These are phyloP conservation scores for Xestia rhomboidea DNA, from an alignment of 2,888 invertebrate species.

Conservation along the genomic window DNA sequence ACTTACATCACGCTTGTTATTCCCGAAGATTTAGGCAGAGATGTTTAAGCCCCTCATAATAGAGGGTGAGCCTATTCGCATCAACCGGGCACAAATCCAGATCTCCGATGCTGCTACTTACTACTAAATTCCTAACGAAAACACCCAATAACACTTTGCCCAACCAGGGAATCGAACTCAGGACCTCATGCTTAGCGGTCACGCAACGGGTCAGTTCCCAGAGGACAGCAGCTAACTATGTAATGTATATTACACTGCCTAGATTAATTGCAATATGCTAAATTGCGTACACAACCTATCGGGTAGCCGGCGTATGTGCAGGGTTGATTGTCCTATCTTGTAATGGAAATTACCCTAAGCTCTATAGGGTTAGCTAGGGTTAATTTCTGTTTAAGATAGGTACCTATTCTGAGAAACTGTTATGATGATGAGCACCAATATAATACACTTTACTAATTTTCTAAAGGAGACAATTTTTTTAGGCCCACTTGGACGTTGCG, in stretches of 20 bases:
- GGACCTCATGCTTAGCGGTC: neutral
- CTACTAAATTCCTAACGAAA: neutral
- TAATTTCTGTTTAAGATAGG: constrained; percentile 12
- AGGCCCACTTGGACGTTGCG: no score
- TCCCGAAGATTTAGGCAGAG: neutral
- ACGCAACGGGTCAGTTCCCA: neutral
- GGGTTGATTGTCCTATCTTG: constrained; percentile 40
- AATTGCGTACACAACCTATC: constrained; percentile 29
- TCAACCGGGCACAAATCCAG: neutral
- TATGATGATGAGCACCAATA: no score
- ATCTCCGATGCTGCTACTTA: neutral
- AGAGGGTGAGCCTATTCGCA: neutral
- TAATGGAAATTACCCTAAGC: constrained; percentile 39
- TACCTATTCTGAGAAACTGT: neutral
- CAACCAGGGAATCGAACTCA: neutral
- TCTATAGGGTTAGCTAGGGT: constrained; percentile 22
- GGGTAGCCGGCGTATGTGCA: constrained; percentile 19
- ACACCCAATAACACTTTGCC: neutral
- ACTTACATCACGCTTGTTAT: neutral
- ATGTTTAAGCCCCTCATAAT: neutral
- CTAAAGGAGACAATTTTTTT: no score
- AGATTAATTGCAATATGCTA: constrained; percentile 55
- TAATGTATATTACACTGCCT: neutral
- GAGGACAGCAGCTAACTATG: neutral
- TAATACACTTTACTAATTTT: no score